Conservation (phyloP, 30 jellyfish, hydroid and myxozoan genomes). For the Hydra vulgaris region DNA sequence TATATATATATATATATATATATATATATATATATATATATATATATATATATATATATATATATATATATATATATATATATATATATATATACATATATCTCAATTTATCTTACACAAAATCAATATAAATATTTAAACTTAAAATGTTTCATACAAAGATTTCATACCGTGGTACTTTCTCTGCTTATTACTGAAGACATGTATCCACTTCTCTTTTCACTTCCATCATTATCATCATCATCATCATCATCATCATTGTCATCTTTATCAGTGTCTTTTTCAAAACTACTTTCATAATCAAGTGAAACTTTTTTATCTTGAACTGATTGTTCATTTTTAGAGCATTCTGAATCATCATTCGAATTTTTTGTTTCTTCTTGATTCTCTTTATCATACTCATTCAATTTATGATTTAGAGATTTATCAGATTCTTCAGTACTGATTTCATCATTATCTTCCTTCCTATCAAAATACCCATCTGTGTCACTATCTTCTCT, state of each 20-base stretch:
- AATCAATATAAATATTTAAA: too few relatives aligned
- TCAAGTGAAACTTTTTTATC: slow-evolving; percentile 4
- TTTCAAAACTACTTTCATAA: neutral
- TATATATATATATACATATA: too few relatives aligned
- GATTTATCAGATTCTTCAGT: neutral
- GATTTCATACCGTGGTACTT: slow-evolving; percentile 21
- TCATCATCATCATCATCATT: neutral
- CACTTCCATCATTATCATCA: neutral
- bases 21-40: too few relatives aligned
- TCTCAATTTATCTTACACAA: too few relatives aligned
- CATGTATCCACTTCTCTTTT: slow-evolving; percentile 6
- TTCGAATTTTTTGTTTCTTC: neutral
- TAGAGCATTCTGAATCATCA: neutral
- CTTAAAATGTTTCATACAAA: too few relatives aligned
- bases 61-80: too few relatives aligned
- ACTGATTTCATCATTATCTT: neutral
- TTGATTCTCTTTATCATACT: neutral
- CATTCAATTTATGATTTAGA: slow-evolving; percentile 5
- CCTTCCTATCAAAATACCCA: neutral
- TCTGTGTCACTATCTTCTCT: neutral
- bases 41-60: too few relatives aligned
- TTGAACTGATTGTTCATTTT: neutral
- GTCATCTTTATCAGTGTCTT: neutral
- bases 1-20: too few relatives aligned
- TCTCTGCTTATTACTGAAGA: slow-evolving; percentile 28